phyloP scores from a whole-genome alignment of 2,888 invertebrate species.

The Morpho helenor region DNA sequence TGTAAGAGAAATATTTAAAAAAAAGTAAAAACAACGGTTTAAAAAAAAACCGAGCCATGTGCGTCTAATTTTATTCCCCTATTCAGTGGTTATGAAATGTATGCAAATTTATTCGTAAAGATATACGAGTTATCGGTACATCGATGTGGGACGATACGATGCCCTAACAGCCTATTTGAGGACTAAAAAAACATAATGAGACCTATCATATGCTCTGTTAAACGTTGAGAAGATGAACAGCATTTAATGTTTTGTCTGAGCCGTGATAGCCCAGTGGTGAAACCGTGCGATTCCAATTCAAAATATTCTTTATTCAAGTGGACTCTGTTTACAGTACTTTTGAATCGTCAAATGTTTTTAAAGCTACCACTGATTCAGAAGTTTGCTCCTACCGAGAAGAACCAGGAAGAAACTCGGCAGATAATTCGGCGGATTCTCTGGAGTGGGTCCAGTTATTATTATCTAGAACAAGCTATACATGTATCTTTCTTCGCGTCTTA shows the following conservation, averaged over 20 bases:
- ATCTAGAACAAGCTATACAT: too few species aligned
- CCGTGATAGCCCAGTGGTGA: too few species aligned
- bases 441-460: too few species aligned
- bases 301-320: too few species aligned
- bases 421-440: too few species aligned
- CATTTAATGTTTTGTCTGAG: background rate
- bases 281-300: too few species aligned
- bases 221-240: background rate
- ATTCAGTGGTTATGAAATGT: constrained; percentile 77
- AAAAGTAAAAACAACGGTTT: constrained; percentile 64
- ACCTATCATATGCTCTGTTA: constrained; percentile 24
- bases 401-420: too few species aligned
- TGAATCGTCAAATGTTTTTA: too few species aligned
- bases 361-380: too few species aligned
- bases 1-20: constrained; percentile 48
- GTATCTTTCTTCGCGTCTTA: too few species aligned
- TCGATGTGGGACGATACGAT: constrained; percentile 40
- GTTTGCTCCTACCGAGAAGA: too few species aligned
- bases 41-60: constrained; percentile 61
- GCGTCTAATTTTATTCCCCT: constrained; percentile 76
- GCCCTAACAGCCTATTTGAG: constrained; percentile 18
- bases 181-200: constrained; percentile 29
- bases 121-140: constrained; percentile 45
- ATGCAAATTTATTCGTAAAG: constrained; percentile 74
- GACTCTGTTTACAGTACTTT: too few species aligned